Evolutionary conservation across 2,113 vertebrate genomes (phyloP), one percentile per base, ranked within the genome.

Genomic region (Pithys albifrons): DNA sequence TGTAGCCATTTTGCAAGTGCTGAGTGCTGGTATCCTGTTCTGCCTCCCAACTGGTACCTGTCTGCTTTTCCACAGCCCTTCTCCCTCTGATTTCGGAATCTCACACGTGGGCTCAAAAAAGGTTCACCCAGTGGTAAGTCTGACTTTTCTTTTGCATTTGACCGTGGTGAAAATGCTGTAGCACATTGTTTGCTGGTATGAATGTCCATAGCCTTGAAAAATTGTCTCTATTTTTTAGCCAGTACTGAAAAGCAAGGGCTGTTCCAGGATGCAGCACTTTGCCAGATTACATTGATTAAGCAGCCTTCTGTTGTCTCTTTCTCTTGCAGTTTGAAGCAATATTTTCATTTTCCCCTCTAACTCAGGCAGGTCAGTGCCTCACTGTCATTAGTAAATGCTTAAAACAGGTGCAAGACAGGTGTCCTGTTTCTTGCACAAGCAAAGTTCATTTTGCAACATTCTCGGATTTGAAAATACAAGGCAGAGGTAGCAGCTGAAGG

Each of bases 1-100:
- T 0, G 48, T 72, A 57, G 93, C 91, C 93, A 95, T 95, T 97
- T 96, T 97, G 75, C 92, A 86, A 88, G 45, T 78, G 75, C 92
- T 91, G 85, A 6, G 51, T 95, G 93, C 90, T 92, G 76, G 91
- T 74, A 95, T 93, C 35, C n/a, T 81, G 61, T 64, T 94, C 90
- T 93, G 51, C 23, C 41, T 85, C 46, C 79, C 81, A 35, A 62
- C 75, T 75, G 43, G 62, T 88, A 93, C 76, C 83, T 94, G 79
- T 28, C 59, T 52, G 79, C 22, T 92, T 94, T 91, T 91, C 72
- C 45, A 49, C 65, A 43, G 16, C 17, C 66, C 23, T 86, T 88
- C 64, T 91, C 48, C 37, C 80, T 28, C 54, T 85, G 45, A 84
- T 46, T 33, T 41, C 72, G 84, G 90, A 45, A 78, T 57, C 65